These are phyloP conservation scores for Gephyroberyx darwinii DNA, from an alignment of 2,797 vertebrate species.

Conservation along the genomic window DNA sequence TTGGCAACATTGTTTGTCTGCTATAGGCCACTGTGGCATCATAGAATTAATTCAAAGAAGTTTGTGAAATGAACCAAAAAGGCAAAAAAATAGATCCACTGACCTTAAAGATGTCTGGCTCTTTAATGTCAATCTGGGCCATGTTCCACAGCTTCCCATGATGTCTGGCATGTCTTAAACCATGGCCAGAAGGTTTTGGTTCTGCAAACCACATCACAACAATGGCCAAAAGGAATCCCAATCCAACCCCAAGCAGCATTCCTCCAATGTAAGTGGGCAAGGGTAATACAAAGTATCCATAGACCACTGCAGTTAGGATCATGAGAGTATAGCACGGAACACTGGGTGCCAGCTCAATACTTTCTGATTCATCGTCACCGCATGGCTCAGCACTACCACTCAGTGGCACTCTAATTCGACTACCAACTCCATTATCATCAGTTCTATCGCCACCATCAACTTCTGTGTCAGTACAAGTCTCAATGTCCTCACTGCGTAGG, in stretches of 20 bases:
- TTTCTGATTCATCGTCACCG: slow-evolving; percentile 83
- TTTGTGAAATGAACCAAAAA: not conserved
- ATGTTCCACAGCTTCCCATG: slow-evolving; percentile 69
- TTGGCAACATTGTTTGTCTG: not conserved
- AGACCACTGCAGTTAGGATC: slow-evolving; percentile 86
- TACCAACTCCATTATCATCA: slow-evolving; percentile 39
- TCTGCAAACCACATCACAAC: slow-evolving; percentile 91
- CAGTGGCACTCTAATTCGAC: slow-evolving; percentile 46
- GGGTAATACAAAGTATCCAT: slow-evolving; percentile 91
- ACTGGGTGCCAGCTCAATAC: slow-evolving; percentile 66
- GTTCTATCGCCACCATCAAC: slow-evolving; percentile 57
- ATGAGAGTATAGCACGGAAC: slow-evolving; percentile 88
- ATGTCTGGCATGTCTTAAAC: slow-evolving; percentile 62
- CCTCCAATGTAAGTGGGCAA: slow-evolving; percentile 89
- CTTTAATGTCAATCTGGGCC: slow-evolving; percentile 87
- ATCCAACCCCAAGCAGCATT: slow-evolving; percentile 87
- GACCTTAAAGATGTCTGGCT: slow-evolving; percentile 95
- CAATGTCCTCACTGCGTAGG: slow-evolving; percentile 91
- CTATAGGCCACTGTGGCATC: not conserved
- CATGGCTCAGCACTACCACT: slow-evolving; percentile 61
- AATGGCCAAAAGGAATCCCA: slow-evolving; percentile 93
- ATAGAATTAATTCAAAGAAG: not conserved
- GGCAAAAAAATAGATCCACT: slow-evolving; percentile 42
- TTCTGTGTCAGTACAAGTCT: slow-evolving; percentile 83
- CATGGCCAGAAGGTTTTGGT: slow-evolving; percentile 73